Base-by-base conservation (phyloP, 2,888 invertebrate genomes). In the Sericinus montela region DNA sequence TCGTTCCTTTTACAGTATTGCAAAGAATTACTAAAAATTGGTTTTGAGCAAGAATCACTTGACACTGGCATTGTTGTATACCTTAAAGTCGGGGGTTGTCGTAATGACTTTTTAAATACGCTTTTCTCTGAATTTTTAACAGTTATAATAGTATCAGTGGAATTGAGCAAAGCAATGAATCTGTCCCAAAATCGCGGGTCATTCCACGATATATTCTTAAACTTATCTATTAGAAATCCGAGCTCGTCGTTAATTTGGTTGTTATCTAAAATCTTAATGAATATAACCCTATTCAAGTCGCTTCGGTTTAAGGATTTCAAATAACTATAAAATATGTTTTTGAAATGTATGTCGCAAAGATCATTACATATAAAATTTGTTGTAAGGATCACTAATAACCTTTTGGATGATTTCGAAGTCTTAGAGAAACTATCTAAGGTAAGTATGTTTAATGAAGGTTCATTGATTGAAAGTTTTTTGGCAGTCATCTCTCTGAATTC, bases 131-230 rank as follows among this genome's bases (percentile, higher is more conserved):
- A 72, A 55, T 78, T 72, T 72, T 81, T 81, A 48, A 88, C 75
- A 13, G 88, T 90, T 53, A 91, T 90, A 70, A 88, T 86, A 54
- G 87, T 88, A 61, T 88, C 88, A 25, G 87, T 88, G 3, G 94
- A 93, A 75, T 95, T 95, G 37, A 95, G 93, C 88, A 95, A 91
- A 51, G 94, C 91, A 71, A 93, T 90, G 55, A 97, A 90, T 75
- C 94, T 94, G 65, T 95, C 94, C 96, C 96, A 97, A 82, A 97
- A 97, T 56, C 94, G 90, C 44, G 93, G 92, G 69, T 96, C 95
- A 57, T 92, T 93, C 92, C 93, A 94, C 51, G 93, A 91, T 60
- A 93, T 90, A 65, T 92, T 92, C 45, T 91, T 91, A 86, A 94
- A 91, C 62, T 86, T 87, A 72, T 88, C 85, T 73, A 88, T 67